Evolutionary conservation across 2,797 vertebrate genomes (phyloP).

Genomic region (Pipistrellus pygmaeus): DNA sequence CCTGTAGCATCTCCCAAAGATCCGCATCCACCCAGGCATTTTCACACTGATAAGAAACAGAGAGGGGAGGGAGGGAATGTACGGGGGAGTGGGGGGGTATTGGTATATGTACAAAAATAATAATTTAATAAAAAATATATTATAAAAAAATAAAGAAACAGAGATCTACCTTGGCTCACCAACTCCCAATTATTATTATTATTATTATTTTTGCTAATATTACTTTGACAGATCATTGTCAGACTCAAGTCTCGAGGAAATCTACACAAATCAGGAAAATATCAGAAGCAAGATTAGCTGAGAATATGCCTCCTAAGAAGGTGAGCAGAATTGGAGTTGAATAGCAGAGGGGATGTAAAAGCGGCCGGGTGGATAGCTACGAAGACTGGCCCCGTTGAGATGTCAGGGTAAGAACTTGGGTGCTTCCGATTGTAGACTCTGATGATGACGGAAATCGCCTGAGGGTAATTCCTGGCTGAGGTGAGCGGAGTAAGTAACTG

Average conservation of each 20-base stretch:
- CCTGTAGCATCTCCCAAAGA: not conserved
- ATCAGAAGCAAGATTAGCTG: constrained; percentile 11
- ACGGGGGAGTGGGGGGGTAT: no score
- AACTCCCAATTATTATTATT: not conserved
- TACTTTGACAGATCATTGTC: constrained; percentile 36
- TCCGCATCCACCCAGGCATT: not conserved
- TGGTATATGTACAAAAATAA: no score
- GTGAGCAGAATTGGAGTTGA: constrained; percentile 50
- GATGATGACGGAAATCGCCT: not conserved
- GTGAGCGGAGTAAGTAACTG: not conserved
- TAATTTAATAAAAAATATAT: no score
- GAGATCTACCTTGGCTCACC: not conserved
- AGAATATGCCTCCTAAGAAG: not conserved
- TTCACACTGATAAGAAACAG: not conserved
- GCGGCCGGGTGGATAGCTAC: not conserved
- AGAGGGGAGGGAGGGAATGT: no score
- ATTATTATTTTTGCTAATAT: not conserved
- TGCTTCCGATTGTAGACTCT: not conserved
- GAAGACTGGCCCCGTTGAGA: not conserved
- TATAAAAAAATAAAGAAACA: no score
- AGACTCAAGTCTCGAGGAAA: not conserved
- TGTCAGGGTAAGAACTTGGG: not conserved
- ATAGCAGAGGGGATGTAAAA: constrained; percentile 8
- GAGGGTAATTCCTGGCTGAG: not conserved
- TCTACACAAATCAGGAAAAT: constrained; percentile 52